Base-by-base conservation (phyloP, 1,140 invertebrate genomes). In the Apocrypta bakeri region DNA sequence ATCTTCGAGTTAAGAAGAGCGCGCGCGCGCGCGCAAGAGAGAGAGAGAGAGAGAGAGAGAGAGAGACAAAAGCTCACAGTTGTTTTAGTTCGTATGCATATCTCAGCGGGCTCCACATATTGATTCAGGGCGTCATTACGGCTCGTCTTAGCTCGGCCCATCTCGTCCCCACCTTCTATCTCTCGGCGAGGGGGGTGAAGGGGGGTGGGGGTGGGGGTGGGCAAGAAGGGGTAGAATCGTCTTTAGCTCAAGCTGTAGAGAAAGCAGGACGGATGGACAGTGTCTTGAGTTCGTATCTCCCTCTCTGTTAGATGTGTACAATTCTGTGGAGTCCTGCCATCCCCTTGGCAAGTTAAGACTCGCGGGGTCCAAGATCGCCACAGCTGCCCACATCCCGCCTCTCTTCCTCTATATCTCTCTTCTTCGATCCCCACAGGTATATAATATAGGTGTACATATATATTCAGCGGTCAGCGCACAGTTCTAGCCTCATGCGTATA, bases 121-220 rank as follows among this genome's bases (percentile, higher is more conserved):
- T 90, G 89, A 90, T 91, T 90, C 89, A 90, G 88, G 89, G 89
- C 89, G 88, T 91, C 89, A 91, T 91, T 91, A 90, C 89, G 89
- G 83, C 84, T 86, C 89, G 88, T 90, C 88, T 90, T 90, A 89
- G 89, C 89, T 90, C 89, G 87, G 89, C 88, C 90, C 89, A 72
- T 72, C 68, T 73, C 72, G 31, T 88, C 86, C 88, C 88, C 87
- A 85, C 83, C 89, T 85, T 87, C 85, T 86, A 85, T 83, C 87
- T 87, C 88, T 40, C 17, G 24, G 24, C 40, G n/a, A n/a, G n/a
- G n/a, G n/a, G n/a, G n/a, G n/a, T n/a, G n/a, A n/a, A n/a, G n/a
- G n/a, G n/a, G n/a, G n/a, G n/a, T n/a, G n/a, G n/a, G 56, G 66
- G 33, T 7, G 21, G 80, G 84, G 84, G 83, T 84, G 83, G 81